Evolutionary conservation across 2,797 vertebrate species (phyloP), one percentile per base, ranked within the genome.

Genomic region (Triplophysa bombifrons): DNA sequence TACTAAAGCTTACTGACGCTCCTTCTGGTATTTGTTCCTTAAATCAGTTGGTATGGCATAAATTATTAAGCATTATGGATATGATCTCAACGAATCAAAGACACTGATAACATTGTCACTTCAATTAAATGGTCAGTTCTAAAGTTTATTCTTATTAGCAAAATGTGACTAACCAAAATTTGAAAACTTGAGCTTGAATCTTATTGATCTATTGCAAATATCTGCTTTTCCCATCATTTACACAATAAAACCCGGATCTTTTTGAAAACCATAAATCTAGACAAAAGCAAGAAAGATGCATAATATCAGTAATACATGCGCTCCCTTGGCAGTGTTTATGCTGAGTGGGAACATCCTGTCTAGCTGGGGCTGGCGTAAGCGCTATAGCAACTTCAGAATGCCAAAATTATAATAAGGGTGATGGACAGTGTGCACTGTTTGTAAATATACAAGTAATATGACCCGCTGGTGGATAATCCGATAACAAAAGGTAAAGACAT

Each of bases 341-440:
- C 50, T 38, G 17, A 19, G 11, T 60, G 19, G 64, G 41, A 34
- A 19, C 19, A 34, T 63, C 56, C 27, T 63, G 27, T 51, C 46
- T 9, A 30, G 25, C 67, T 38, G 13, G 16, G 27, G n/a, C 34
- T 70, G 20, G 34, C 7, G n/a, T 68, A 51, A 51, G 67, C 48
- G 27, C 6, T 17, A 22, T 20, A 63, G 56, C 20, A 48, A 61
- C 25, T 50, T 60, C 1, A 0, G 13, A 70, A 78, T 70, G 27
- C 56, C 55, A 78, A 78, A 9, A 70, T 44, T 13, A 25, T 56
- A 56, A 69, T 77, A 27, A 61, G 27, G 67, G 27, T 63, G 41
- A 70, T 5, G 19, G 66, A 70, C 76, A 61, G 55, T 61, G n/a
- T 78, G 67, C 56, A 20, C 20, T 3, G 6, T 34, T 27, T 48